Conservation (phyloP, 2,113 vertebrate genomes). For the Neodon shergylaensis region DNA sequence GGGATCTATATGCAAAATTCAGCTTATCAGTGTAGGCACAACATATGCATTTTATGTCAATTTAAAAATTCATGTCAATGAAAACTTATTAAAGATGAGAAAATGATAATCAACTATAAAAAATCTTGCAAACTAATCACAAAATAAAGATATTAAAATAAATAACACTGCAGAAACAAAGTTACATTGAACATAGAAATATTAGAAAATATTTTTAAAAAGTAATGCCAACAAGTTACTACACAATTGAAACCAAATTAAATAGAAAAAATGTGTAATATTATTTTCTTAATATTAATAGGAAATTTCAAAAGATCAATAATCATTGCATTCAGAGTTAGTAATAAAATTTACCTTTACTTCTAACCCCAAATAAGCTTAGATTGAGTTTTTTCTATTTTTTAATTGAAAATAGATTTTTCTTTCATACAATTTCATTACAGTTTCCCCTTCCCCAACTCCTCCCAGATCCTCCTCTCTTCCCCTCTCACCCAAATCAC, state of each 20-base stretch:
- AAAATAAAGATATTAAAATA: not conserved
- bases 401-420: not conserved
- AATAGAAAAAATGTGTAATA: not conserved
- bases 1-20: not conserved
- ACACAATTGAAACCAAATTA: not conserved
- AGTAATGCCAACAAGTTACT: not conserved
- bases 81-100: not conserved
- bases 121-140: not conserved
- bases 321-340: not conserved
- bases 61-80: not conserved
- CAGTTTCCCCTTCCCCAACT: not conserved
- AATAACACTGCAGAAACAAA: not conserved
- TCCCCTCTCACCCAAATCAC: not conserved
- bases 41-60: not conserved
- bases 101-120: slow-evolving; percentile 18
- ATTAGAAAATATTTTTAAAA: not conserved
- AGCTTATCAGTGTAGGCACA: not conserved
- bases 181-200: not conserved
- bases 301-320: not conserved
- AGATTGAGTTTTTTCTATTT: not conserved
- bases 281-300: slow-evolving; percentile 34
- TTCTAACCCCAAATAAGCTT: not conserved
- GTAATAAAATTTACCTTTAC: not conserved
- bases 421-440: not conserved
- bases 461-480: not conserved